Base-by-base conservation (phyloP, 2,888 invertebrate species). In the Athetis lepigone region DNA sequence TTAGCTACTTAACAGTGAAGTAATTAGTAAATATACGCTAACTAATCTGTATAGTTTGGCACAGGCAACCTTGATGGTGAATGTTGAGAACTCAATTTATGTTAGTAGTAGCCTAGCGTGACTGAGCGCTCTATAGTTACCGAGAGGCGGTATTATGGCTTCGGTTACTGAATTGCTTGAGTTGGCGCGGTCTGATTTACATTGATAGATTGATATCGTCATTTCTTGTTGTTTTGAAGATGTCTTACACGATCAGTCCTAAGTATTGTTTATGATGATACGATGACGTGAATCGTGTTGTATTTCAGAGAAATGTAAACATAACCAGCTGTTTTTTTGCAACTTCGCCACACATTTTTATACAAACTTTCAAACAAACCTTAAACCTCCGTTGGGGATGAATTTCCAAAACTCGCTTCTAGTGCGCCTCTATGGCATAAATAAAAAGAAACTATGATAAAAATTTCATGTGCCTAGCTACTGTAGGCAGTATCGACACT, bases 61-160 rank as follows among this genome's bases (percentile, higher is more conserved):
- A 69, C 6, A 13, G 18, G 6, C 47, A 37, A 47, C 66, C 46
- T 59, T 55, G 50, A 2, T 21, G 13, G 25, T 50, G 45, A 65
- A 55, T 39, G 33, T 50, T 42, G 40, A 40, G 51, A 27, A 65
- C 39, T 65, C 58, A 70, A 70, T 52, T 64, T 57, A 64, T 42
- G 33, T 59, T 37, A 8, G 39, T 71, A 46, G 42, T 64, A 37
- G 19, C n/a, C 6, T 47, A n/a, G 66, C 72, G 72, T 66, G 72
- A 42, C 45, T 13, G 37, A 40, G 40, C 50, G 37, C 18, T 19
- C 45, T 71, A 55, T 71, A 25, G 54, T 50, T 59, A 54, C 42
- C 58, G 54, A 50, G 43, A 54, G 37, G 27, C 36, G 18, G 29
- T 19, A 47, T 61, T 69, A 69, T 61, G 66, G 70, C 52, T 67